Percentiles rank a stretch among this genome's conserved stretches.
Conservation (phyloP, 2,888 invertebrate genomes). For the Stegana nigrithorax region DNA sequence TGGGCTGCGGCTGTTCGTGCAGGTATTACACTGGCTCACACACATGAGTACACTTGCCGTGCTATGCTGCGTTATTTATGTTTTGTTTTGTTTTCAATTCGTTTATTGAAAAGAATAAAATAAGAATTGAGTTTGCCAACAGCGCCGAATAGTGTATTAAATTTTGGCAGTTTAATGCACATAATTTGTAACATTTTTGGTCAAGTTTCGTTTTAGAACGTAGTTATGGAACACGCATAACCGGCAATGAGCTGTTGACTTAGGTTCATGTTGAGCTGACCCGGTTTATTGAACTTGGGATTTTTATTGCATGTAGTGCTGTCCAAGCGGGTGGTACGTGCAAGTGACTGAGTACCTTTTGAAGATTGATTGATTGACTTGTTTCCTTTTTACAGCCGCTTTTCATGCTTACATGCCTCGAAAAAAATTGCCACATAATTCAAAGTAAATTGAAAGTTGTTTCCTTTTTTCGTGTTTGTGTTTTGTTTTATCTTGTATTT, state of each 20-base stretch:
- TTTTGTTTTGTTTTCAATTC: not conserved
- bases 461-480: no score
- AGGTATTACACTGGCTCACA: no score
- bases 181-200: conserved; percentile 3
- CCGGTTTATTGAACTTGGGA: not conserved
- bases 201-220: not conserved
- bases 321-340: not conserved
- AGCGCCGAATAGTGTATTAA: not conserved
- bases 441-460: not conserved
- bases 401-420: not conserved
- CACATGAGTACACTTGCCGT: not conserved
- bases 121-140: not conserved
- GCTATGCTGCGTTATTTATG: not conserved
- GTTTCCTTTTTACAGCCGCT: not conserved
- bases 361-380: not conserved
- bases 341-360: not conserved
- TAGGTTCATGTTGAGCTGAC: not conserved
- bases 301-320: no score
- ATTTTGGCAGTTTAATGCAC: conserved; percentile 5
- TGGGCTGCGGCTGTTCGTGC: no score
- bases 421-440: not conserved
- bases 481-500: no score
- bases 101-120: not conserved
- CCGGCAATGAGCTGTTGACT: not conserved
- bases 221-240: not conserved